These are phyloP conservation scores for Dendrocopos noguchii DNA, from an alignment of 2,113 vertebrate species.

Conservation along the genomic window DNA sequence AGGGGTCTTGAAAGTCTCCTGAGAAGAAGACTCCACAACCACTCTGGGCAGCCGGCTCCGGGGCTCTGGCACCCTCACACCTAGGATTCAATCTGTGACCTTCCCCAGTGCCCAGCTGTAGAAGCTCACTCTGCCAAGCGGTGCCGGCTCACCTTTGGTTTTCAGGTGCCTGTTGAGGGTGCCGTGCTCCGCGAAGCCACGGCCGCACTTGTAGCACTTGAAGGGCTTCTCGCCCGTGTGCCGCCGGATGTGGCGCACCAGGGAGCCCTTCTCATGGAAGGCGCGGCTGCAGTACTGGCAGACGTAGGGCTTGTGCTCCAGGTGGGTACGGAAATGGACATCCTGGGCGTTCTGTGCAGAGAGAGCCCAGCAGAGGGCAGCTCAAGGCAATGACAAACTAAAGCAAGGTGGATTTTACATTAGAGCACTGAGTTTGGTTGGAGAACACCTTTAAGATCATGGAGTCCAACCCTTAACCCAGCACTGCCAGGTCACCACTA, in stretches of 20 bases:
- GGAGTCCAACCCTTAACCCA: no score
- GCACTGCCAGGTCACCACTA: no score
- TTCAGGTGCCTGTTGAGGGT: constrained; percentile 94
- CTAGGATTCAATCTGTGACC: no score
- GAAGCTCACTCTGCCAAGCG: no score
- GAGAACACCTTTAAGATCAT: no score
- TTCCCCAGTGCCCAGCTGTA: no score
- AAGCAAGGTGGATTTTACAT: fast-evolving
- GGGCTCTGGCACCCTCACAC: no score
- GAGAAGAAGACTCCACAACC: no score
- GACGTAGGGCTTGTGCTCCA: constrained; percentile 89
- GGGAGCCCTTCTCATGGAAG: constrained; percentile 94
- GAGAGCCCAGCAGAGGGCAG: not conserved
- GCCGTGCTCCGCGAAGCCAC: constrained; percentile 94
- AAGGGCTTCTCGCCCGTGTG: constrained; percentile 98
- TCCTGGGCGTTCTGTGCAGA: constrained; percentile 90
- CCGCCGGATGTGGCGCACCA: constrained; percentile 94
- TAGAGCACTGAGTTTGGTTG: no score
- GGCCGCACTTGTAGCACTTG: constrained; percentile 90
- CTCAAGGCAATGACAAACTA: not conserved
- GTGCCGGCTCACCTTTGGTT: constrained; percentile 86
- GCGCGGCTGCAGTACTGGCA: constrained; percentile 91
- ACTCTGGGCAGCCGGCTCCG: no score
- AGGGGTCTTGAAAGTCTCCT: not conserved
- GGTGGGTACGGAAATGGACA: constrained; percentile 93